phyloP scores from a whole-genome alignment of 2,797 vertebrate species.

The Sphaeramia orbicularis region DNA sequence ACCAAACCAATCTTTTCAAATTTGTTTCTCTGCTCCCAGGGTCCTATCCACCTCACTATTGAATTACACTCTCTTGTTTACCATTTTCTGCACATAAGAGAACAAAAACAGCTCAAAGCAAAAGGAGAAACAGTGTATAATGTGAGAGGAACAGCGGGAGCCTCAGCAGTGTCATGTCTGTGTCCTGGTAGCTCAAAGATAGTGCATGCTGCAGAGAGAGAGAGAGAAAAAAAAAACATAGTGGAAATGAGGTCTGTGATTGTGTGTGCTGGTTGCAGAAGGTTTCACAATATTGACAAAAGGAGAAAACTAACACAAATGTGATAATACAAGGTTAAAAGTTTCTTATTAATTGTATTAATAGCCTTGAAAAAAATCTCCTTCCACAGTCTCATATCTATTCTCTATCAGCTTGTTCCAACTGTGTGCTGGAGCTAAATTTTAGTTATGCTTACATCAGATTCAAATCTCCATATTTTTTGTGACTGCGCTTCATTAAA shows the following conservation, averaged over 20 bases:
- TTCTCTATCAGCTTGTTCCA: background rate
- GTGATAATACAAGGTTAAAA: background rate
- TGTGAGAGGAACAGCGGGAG: conserved; percentile 57
- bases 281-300: conserved; percentile 14
- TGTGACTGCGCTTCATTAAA: background rate
- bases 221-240: background rate
- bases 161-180: conserved; percentile 58
- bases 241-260: conserved; percentile 58
- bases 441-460: background rate
- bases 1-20: conserved; percentile 48
- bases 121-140: conserved; percentile 64
- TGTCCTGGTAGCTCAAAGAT: conserved; percentile 69
- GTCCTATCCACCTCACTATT: conserved; percentile 56
- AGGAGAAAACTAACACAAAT: conserved; percentile 1
- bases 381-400: background rate
- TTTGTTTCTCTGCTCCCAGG: conserved; percentile 62
- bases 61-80: conserved; percentile 74
- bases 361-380: background rate
- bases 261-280: conserved; percentile 29
- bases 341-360: background rate
- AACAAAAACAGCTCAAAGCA: conserved; percentile 77
- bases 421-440: background rate
- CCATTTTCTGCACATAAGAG: conserved; percentile 65
- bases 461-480: background rate
- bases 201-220: conserved; percentile 41